These are phyloP conservation scores for Corythaeola cristata DNA, from an alignment of 2,113 vertebrate genomes.

Conservation along the genomic window DNA sequence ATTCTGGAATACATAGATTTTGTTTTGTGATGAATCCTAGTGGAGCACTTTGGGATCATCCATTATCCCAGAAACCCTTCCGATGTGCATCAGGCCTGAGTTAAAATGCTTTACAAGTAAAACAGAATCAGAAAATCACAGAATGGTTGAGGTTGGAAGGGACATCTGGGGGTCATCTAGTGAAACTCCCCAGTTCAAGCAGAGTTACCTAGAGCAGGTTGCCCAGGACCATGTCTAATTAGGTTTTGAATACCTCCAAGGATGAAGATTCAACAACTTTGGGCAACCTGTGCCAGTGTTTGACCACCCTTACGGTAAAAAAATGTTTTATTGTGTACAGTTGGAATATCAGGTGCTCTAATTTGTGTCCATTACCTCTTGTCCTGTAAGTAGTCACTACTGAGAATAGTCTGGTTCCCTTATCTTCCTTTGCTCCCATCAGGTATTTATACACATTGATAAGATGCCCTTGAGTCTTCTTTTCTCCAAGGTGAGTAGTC, in stretches of 20 bases:
- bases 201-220: not conserved
- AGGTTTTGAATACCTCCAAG: not conserved
- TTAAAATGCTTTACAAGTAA: not conserved
- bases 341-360: not conserved
- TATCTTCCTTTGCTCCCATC: not conserved
- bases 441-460: not conserved
- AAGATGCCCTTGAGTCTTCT: not conserved
- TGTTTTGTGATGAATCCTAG: not conserved
- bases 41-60: not conserved
- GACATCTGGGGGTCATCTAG: too few relatives aligned
- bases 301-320: not conserved
- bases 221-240: not conserved
- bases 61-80: not conserved
- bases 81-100: not conserved
- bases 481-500: not conserved
- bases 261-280: not conserved
- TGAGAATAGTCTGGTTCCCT: not conserved
- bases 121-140: not conserved
- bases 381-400: not conserved
- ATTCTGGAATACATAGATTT: not conserved
- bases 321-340: not conserved
- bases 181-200: too few relatives aligned
- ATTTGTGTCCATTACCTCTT: not conserved
- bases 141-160: not conserved
- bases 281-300: not conserved